phyloP scores from a whole-genome alignment of 1,140 invertebrate species.

The Anoplophora glabripennis region DNA sequence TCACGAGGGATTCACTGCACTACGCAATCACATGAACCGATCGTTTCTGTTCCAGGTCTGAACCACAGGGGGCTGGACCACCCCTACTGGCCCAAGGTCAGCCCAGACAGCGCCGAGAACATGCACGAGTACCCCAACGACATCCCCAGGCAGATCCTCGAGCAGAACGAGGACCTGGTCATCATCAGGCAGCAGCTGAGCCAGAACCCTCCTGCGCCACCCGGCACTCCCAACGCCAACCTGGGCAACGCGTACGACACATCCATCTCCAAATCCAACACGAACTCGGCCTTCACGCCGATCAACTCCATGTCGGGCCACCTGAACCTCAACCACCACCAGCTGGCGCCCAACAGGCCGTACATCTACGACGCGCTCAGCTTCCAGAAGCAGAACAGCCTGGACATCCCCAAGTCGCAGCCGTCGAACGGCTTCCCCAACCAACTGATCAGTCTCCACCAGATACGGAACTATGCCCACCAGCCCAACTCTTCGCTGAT shows the following conservation, averaged over 20 bases:
- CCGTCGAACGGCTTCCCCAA: constrained; percentile 81
- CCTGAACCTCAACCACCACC: constrained; percentile 68
- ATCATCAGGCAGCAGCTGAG: constrained; percentile 52
- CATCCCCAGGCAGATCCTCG: constrained; percentile 48
- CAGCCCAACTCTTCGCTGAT: constrained; percentile 68
- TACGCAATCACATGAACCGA: too few relatives aligned
- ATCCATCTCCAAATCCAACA: constrained; percentile 53
- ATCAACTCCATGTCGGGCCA: constrained; percentile 80
- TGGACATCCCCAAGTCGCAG: constrained; percentile 48
- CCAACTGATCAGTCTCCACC: constrained; percentile 92
- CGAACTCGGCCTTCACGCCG: constrained; percentile 86
- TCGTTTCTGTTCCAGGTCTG: constrained; percentile 56
- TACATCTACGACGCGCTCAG: constrained; percentile 93
- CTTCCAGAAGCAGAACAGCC: constrained; percentile 64
- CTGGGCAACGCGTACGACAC: constrained; percentile 49
- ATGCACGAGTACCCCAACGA: constrained; percentile 61
- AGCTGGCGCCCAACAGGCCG: constrained; percentile 69
- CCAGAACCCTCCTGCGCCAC: constrained; percentile 46
- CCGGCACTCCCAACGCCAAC: constrained; percentile 44
- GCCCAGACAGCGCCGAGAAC: constrained; percentile 62
- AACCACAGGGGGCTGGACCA: constrained; percentile 62
- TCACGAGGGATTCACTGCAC: too few relatives aligned
- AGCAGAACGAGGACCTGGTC: constrained; percentile 56
- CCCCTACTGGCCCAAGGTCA: constrained; percentile 76
- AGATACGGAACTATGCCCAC: constrained; percentile 95